Evolutionary conservation across 2,888 invertebrate genomes (phyloP), one percentile per base, ranked within the genome.

Genomic region (Drosophila sordidula): DNA sequence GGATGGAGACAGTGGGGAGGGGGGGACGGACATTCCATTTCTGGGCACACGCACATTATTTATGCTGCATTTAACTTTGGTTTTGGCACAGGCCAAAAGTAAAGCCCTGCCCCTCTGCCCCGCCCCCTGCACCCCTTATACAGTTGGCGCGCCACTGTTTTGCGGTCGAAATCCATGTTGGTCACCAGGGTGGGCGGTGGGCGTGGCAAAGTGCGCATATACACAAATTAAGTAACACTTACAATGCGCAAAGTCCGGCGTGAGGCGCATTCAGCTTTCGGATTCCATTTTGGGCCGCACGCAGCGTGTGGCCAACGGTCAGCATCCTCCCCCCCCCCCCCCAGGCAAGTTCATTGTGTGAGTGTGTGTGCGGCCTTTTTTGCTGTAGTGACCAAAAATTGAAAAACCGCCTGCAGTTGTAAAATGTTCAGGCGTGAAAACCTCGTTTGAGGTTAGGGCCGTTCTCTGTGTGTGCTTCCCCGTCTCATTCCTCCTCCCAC

Each of bases 401-500:
- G 82, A 81, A 89, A 83, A 86, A 87, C 77, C 85, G 89, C 89
- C 89, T 87, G 85, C 87, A 89, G 87, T 89, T 87, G 89, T 84
- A 80, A 87, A 87, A 82, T 89, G 89, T 80, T 87, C 79, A 85
- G 89, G 87, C 86, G 89, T 85, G 82, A 86, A 86, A 87, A 80
- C 89, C 89, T 75, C 83, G 87, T 78, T 88, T 84, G 87, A 83
- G 87, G 89, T 89, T 86, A 69, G 55, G 68, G 46, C 47, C 63
- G 4, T n/a, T 52, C 42, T 18, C 52, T 29, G 25, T 38, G 18
- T 38, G 41, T 12, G 32, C 16, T 34, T 3, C 11, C 12, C 6
- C 1, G 18, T 4, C 44, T 8, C 18, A 14, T 34, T 4, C 49
- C 6, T 18, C 16, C 39, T n/a, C 16, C 1, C 11, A 1, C 26